A percentile compares a stretch with the other conserved stretches of the same genome.
phyloP scores from a whole-genome alignment of 2,888 invertebrate genomes.

The Mellilla xanthometata region DNA sequence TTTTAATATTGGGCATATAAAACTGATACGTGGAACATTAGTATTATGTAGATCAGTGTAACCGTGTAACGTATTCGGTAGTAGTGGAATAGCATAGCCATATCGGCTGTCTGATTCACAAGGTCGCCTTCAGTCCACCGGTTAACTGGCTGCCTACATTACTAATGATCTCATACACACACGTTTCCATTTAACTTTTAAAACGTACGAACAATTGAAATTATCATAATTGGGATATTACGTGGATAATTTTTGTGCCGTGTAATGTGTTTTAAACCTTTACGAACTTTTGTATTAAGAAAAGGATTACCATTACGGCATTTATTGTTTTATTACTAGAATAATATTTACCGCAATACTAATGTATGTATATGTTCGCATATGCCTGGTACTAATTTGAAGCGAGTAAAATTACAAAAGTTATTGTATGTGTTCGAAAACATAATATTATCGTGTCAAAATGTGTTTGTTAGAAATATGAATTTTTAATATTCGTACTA shows the following conservation, averaged over 20 bases:
- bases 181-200: constrained; percentile 40
- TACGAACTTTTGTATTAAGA: too few species aligned
- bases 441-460: too few species aligned
- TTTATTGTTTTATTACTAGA: constrained; percentile 11
- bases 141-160: constrained; percentile 62
- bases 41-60: neutral
- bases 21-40: too few species aligned
- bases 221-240: constrained; percentile 7
- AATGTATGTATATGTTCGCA: too few species aligned
- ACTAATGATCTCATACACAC: constrained; percentile 70
- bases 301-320: too few species aligned
- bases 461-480: too few species aligned
- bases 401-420: too few species aligned
- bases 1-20: too few species aligned
- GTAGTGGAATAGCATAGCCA: constrained; percentile 52
- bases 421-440: too few species aligned
- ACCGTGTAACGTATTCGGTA: constrained; percentile 44
- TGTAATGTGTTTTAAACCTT: neutral
- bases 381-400: too few species aligned
- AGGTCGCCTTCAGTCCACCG: constrained; percentile 70
- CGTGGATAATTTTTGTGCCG: neutral
- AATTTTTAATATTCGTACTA: too few species aligned
- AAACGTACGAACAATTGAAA: constrained; percentile 11
- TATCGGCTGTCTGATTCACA: constrained; percentile 75
- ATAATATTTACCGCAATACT: too few species aligned